A percentile compares a stretch with the other conserved stretches of the same genome.
These are phyloP conservation scores for Hemaris fuciformis DNA, from an alignment of 2,888 invertebrate species.

Conservation along the genomic window DNA sequence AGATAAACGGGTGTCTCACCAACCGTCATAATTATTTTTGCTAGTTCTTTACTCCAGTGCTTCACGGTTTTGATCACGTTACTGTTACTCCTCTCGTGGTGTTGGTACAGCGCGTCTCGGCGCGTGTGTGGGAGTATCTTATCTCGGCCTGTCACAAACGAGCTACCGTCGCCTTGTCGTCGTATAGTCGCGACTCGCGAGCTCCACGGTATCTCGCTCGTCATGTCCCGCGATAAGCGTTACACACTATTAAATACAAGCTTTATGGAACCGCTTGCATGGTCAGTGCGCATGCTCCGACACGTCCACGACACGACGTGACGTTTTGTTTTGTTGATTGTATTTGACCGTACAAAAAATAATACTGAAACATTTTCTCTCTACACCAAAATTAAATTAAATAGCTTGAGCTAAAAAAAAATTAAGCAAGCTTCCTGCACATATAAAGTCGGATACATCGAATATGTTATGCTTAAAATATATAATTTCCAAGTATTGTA, in stretches of 20 bases:
- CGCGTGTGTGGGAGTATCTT: conserved; percentile 47
- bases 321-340: not conserved
- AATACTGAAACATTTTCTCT: too few species aligned
- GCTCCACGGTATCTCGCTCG: conserved; percentile 45
- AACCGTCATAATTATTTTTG: too few species aligned
- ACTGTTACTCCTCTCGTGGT: not conserved
- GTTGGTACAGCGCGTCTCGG: not conserved
- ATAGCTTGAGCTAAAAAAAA: too few species aligned
- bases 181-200: conserved; percentile 27
- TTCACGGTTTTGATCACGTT: not conserved
- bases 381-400: too few species aligned
- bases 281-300: conserved; percentile 2
- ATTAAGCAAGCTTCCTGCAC: too few species aligned
- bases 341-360: too few species aligned
- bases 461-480: too few species aligned
- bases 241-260: conserved; percentile 53
- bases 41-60: too few species aligned
- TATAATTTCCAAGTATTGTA: too few species aligned
- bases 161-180: conserved; percentile 48
- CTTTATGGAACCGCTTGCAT: conserved; percentile 35
- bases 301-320: conserved; percentile 19
- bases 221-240: conserved; percentile 57
- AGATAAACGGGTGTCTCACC: not conserved
- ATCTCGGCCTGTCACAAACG: conserved; percentile 55
- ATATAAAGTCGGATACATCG: too few species aligned